Percentiles rank a stretch among this genome's conserved stretches.
Evolutionary conservation across 2,797 vertebrate genomes (phyloP).

Genomic region (Mus caroli): DNA sequence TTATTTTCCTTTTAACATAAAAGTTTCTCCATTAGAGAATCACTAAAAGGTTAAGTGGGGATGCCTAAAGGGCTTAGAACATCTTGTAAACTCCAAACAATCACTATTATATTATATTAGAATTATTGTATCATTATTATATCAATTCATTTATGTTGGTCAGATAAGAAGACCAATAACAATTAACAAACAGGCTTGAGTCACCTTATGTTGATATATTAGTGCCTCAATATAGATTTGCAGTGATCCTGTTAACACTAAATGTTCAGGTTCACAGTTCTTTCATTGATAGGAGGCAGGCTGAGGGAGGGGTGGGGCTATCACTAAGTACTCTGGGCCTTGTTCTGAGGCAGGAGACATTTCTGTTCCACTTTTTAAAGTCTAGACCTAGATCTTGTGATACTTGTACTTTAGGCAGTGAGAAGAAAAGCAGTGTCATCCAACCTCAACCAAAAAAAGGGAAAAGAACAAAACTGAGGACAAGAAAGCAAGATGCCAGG

Average conservation of each 20-base stretch:
- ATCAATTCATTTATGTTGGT: background rate
- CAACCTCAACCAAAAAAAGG: background rate
- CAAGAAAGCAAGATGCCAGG: background rate
- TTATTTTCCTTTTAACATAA: slow-evolving; percentile 28
- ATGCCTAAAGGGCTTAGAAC: background rate
- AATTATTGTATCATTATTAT: background rate
- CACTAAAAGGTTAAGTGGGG: background rate
- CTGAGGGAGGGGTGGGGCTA: background rate
- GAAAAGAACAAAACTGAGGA: background rate
- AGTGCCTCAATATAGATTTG: background rate
- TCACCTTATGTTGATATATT: background rate
- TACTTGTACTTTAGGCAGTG: background rate
- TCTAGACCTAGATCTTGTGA: background rate
- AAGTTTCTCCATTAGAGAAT: background rate
- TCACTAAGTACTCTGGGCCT: background rate
- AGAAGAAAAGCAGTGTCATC: background rate
- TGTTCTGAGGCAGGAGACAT: background rate
- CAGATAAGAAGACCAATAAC: background rate
- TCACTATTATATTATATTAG: background rate
- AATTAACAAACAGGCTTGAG: background rate
- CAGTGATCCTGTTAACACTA: background rate
- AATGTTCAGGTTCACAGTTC: background rate
- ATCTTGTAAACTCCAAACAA: background rate
- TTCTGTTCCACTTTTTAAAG: background rate
- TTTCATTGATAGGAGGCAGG: background rate